phyloP scores from a whole-genome alignment of 2,797 vertebrate genomes.

The Sternarchorhynchus goeldii region DNA sequence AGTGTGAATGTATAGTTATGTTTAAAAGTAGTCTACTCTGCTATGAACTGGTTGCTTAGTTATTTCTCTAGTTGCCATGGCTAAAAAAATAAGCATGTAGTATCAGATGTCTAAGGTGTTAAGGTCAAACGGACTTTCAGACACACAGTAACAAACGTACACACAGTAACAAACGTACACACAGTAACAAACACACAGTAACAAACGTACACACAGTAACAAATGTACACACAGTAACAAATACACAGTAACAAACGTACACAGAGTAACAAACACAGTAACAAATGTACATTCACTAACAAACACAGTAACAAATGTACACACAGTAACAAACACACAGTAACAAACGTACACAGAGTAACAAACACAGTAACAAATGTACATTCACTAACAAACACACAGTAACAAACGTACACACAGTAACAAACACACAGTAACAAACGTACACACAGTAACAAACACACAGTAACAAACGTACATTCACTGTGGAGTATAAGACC shows the following conservation, averaged over 20 bases:
- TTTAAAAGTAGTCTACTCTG: neutral
- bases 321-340: neutral
- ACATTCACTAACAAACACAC: slow-evolving; percentile 34
- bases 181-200: slow-evolving; percentile 34
- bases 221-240: slow-evolving; percentile 17
- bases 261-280: no score
- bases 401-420: neutral
- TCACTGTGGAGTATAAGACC: no score
- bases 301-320: no score
- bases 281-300: no score
- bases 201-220: slow-evolving; percentile 16
- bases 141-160: slow-evolving; percentile 19
- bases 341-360: neutral
- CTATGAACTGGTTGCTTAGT: neutral
- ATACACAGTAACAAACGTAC: neutral
- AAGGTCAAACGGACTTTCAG: slow-evolving; percentile 18
- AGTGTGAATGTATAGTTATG: slow-evolving; percentile 5
- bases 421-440: slow-evolving; percentile 18
- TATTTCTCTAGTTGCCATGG: neutral
- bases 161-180: no score
- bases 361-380: no score
- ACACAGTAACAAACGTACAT: slow-evolving; percentile 19
- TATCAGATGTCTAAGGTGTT: slow-evolving; percentile 25
- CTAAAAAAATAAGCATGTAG: neutral
- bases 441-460: slow-evolving; percentile 12